Base-by-base conservation (phyloP, 1,140 invertebrate species). In the Temnothorax curvispinosus region DNA sequence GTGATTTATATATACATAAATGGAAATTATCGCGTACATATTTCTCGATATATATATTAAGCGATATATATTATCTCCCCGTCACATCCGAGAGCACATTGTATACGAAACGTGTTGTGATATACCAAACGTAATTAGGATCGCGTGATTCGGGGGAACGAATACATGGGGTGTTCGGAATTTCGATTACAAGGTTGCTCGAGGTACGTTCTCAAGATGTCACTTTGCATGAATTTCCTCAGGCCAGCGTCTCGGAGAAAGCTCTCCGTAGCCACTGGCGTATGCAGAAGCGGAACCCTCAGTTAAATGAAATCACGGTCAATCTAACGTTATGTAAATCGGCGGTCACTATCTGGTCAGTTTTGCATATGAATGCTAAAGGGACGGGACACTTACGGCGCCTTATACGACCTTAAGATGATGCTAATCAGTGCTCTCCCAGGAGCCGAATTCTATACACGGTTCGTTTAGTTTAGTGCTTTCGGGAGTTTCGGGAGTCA, bases 301-400 rank as follows among this genome's bases (percentile, higher is more conserved):
- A 64, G 85, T 72, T 89, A 93, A 94, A 94, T 94, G 92, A 95
- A 95, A 95, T 95, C 94, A 95, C 94, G 93, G 94, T 92, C 94
- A 94, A 95, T 95, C 94, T 95, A 93, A 94, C 94, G 93, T 95
- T 95, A 95, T 95, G 95, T 91, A 95, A 94, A 95, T 95, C 90
- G 74, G 92, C 90, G 93, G 92, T 92, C 93, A 93, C 92, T 93
- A 94, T 93, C 93, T 93, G 93, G 93, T 93, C 92, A 93, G 92
- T 92, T 95, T 95, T 95, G 94, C 95, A 95, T 95, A 94, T 93
- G 94, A 95, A 95, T 94, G 90, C 91, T 90, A 77, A 75, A 91
- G 90, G 89, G 89, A 89, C 88, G 72, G 88, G 71, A 89, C 87
- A 89, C 89, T 86, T 90, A 91, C 89, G 89, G 85, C 75, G 75